phyloP scores from a whole-genome alignment of 2,113 vertebrate species.

The Theropithecus gelada region DNA sequence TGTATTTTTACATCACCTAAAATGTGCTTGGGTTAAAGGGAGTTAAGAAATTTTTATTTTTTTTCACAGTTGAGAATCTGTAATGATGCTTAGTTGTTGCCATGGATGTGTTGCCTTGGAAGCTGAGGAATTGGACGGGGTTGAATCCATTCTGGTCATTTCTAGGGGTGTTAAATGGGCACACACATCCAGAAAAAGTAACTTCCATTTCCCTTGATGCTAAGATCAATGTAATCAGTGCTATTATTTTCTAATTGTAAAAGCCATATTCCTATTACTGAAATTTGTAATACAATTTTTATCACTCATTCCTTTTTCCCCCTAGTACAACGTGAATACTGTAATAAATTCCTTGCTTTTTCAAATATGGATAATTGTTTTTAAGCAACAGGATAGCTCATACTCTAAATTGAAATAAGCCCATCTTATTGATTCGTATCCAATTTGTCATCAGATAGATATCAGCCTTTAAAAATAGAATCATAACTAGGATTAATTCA shows the following conservation, averaged over 20 bases:
- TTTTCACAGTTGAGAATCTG: background rate
- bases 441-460: conserved; percentile 63
- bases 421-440: conserved; percentile 54
- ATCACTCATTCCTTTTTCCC: background rate
- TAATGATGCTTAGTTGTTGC: conserved; percentile 26
- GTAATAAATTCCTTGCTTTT: conserved; percentile 29
- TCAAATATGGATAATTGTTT: conserved; percentile 47
- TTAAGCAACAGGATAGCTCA: conserved; percentile 8
- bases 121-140: background rate
- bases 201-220: background rate
- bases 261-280: background rate
- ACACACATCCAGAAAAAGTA: background rate
- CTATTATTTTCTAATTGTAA: conserved; percentile 41
- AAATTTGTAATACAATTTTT: conserved; percentile 36
- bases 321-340: background rate
- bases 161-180: background rate
- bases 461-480: conserved; percentile 64
- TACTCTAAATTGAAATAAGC: conserved; percentile 52
- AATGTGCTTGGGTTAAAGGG: background rate
- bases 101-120: conserved; percentile 42
- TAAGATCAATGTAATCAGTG: background rate
- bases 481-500: conserved; percentile 76
- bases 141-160: conserved; percentile 31
- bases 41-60: conserved; percentile 3
- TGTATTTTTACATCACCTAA: background rate